Base-by-base conservation (phyloP, 2,797 vertebrate species). In the Telmatherina bonti region DNA sequence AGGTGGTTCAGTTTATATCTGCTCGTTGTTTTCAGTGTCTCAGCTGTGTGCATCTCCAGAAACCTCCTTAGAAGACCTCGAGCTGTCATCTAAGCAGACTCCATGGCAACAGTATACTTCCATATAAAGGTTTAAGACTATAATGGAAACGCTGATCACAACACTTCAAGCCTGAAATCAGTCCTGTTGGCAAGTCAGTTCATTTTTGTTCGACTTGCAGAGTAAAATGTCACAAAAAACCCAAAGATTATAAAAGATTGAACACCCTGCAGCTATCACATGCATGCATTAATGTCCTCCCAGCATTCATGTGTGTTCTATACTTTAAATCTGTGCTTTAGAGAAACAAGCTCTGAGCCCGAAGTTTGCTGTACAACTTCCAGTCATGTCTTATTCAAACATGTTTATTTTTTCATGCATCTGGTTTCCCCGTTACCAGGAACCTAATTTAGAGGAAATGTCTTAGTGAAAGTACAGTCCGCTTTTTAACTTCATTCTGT, bases 381-480 rank as follows among this genome's bases (percentile, higher is more conserved):
- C n/a, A 36, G 7, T 59, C 47, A 53, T 72, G 33, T 55, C 68
- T 72, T 78, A 70, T 78, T 67, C 33, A 78, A 54, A 64, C 18
- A 3, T 58, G 20, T 82, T 78, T 57, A 61, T 41, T 74, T 52
- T 52, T 62, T 64, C 15, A 72, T 61, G 56, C 9, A n/a, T 13
- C 31, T 22, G 20, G 22, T 53, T 3, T 5, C 27, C 2, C 56
- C 10, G 8, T 38, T 8, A 4, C 0, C 41, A 58, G 36, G 49
- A 57, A 18, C 54, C 6, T 52, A 11, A 55, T 24, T 62, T n/a
- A 41, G 41, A 63, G 64, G 53, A 70, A 66, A 59, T 20, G 18
- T 62, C 24, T 74, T 55, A 58, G 35, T 31, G 16, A 24, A 15
- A 45, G 20, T 35, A 30, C 57, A 56, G 53, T 13, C 12, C 20